A percentile compares a stretch with the other conserved stretches of the same genome.
These are phyloP conservation scores for Erynnis tages DNA, from an alignment of 2,888 invertebrate species.

Conservation along the genomic window DNA sequence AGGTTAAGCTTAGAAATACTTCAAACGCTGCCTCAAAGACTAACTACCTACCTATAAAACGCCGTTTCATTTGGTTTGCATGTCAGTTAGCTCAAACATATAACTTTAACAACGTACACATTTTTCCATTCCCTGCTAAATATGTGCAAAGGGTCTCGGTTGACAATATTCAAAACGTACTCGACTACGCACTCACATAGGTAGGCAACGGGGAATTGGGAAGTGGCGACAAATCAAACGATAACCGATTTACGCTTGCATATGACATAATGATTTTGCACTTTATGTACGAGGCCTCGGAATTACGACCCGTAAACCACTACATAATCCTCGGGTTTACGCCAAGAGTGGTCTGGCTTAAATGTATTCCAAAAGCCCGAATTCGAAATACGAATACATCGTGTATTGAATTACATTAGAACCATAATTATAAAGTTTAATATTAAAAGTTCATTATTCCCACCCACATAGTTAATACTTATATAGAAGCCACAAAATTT, in stretches of 20 bases:
- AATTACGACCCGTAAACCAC: constrained; percentile 23
- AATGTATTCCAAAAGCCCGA: constrained; percentile 7
- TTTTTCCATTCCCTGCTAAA: no score
- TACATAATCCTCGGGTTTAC: constrained; percentile 19
- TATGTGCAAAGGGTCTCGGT: no score
- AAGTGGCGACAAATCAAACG: constrained; percentile 14
- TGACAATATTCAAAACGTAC: background rate
- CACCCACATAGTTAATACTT: no score
- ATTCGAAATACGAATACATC: constrained; percentile 15
- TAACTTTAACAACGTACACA: no score
- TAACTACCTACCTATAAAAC: no score
- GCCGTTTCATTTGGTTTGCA: no score
- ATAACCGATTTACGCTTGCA: constrained; percentile 21
- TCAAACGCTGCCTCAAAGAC: no score
- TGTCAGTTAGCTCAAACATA: no score
- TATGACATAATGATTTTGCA: constrained; percentile 23
- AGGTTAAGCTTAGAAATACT: no score
- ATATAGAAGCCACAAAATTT: no score
- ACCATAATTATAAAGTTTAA: constrained; percentile 3
- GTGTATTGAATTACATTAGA: constrained; percentile 8
- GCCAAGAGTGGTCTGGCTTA: constrained; percentile 18
- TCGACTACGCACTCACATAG: background rate
- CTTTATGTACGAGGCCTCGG: constrained; percentile 20
- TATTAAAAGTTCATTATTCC: background rate
- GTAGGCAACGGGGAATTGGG: constrained; percentile 1